Base-by-base conservation (phyloP, 53 echinoderm and acorn worm species). In the Astropecten irregularis region DNA sequence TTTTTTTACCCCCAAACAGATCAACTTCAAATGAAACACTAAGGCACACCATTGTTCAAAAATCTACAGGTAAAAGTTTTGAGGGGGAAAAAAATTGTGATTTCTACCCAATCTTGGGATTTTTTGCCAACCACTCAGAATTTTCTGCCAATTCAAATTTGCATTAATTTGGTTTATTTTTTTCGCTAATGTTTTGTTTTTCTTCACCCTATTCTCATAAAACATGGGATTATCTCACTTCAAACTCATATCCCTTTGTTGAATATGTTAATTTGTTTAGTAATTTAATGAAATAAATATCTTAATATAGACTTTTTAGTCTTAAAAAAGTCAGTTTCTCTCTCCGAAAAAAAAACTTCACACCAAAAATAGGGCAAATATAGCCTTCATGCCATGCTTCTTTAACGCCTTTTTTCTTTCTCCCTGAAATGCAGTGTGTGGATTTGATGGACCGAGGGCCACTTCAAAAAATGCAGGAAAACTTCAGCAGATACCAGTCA, bases 401-500 rank as follows among this genome's bases (percentile, higher is more conserved):
- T 51, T 16, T 16, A 51, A 16, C 27, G 59, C n/a, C n/a, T n/a
- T n/a, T n/a, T n/a, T n/a, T n/a, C n/a, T n/a, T n/a, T n/a, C n/a
- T n/a, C n/a, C n/a, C n/a, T n/a, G n/a, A n/a, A n/a, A n/a, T 58
- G 28, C 30, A 58, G 9, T 25, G 56, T 5, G 25, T 56, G 22
- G 56, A 28, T 56, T 23, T 9, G 2, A 56, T 22, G 10, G 30
- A 36, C 21, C 38, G 36, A 66, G 66, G 66, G 66, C 66, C 32
- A 66, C 36, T 66, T 21, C n/a, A n/a, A n/a, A 22, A 77, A 79
- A 79, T 79, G 79, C 79, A 79, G 79, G 60, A 62, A 68, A 79
- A 79, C 79, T 46, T 79, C 79, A 32, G 79, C 79, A 62, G 61
- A 79, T 79, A 79, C 79, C 79, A 79, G 79, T 47, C 62, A 4